Evolutionary conservation across 2,797 vertebrate genomes (phyloP).

Genomic region (Acanthornis magna): DNA sequence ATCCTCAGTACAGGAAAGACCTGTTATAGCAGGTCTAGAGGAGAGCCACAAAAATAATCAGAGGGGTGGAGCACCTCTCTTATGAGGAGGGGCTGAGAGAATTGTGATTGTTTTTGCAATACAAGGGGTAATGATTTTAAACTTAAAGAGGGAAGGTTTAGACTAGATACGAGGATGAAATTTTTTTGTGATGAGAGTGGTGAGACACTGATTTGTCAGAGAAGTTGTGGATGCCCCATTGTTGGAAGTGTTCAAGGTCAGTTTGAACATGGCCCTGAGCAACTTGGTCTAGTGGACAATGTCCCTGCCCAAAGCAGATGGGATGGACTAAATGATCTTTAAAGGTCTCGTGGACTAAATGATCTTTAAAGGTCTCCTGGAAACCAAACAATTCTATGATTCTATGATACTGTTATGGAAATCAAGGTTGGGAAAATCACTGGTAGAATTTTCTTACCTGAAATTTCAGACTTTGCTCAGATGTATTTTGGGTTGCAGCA

Average conservation of each 20-base stretch:
- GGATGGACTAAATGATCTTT: background rate
- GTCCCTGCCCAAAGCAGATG: background rate
- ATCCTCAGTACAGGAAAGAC: background rate
- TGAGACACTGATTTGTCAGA: background rate
- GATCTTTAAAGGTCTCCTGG: background rate
- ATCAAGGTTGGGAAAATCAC: background rate
- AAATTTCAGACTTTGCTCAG: background rate
- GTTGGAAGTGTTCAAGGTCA: background rate
- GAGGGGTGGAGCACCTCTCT: background rate
- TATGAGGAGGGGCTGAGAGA: background rate
- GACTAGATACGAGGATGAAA: background rate
- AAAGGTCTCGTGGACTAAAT: background rate
- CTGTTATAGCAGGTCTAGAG: background rate
- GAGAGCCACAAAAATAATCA: background rate
- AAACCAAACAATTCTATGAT: background rate
- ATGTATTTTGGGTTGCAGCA: background rate
- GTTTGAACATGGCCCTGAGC: background rate
- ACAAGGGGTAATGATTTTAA: too few species aligned
- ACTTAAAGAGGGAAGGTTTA: background rate
- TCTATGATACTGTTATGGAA: background rate
- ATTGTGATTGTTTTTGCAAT: background rate
- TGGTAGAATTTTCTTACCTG: background rate
- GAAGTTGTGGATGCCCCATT: background rate
- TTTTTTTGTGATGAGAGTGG: background rate
- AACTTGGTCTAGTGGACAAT: background rate